Percentiles rank a stretch among this genome's conserved stretches.
phyloP scores from a whole-genome alignment of 2,113 vertebrate genomes.

The Prietella phreatophila region DNA sequence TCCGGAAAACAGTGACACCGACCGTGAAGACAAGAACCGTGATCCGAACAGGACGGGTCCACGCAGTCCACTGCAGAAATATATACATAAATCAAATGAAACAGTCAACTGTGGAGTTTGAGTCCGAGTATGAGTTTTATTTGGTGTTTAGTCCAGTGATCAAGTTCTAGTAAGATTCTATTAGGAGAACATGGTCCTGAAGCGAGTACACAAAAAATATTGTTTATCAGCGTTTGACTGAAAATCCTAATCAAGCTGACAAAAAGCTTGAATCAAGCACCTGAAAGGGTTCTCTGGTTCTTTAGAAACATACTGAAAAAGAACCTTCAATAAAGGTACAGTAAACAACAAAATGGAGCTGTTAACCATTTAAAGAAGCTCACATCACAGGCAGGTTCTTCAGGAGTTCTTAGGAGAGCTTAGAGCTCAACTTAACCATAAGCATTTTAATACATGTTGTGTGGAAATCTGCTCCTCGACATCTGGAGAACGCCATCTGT shows the following conservation, averaged over 20 bases:
- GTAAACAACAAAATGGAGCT: too few species aligned
- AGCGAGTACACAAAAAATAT: neutral
- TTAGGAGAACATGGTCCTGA: neutral
- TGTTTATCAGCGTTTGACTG: neutral
- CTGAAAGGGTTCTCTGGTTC: neutral
- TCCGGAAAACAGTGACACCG: conserved; percentile 94
- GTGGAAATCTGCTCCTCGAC: neutral
- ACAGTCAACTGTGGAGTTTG: neutral
- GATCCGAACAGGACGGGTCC: conserved; percentile 88
- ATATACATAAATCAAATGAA: neutral
- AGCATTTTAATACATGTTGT: neutral
- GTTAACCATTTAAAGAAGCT: neutral
- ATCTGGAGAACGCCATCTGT: neutral
- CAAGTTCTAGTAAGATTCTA: neutral
- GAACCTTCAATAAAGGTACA: too few species aligned
- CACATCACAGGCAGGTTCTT: neutral
- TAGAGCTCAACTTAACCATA: too few species aligned
- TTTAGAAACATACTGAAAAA: neutral
- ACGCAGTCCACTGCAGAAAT: conserved; percentile 83
- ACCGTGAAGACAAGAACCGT: conserved; percentile 89
- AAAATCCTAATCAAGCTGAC: neutral
- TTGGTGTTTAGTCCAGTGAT: neutral
- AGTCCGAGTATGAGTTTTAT: neutral
- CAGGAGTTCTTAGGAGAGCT: neutral
- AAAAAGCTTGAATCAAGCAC: neutral